Evolutionary conservation across 2,113 vertebrate genomes (phyloP), one percentile per base, ranked within the genome.

Genomic region (Arizona elegans): DNA sequence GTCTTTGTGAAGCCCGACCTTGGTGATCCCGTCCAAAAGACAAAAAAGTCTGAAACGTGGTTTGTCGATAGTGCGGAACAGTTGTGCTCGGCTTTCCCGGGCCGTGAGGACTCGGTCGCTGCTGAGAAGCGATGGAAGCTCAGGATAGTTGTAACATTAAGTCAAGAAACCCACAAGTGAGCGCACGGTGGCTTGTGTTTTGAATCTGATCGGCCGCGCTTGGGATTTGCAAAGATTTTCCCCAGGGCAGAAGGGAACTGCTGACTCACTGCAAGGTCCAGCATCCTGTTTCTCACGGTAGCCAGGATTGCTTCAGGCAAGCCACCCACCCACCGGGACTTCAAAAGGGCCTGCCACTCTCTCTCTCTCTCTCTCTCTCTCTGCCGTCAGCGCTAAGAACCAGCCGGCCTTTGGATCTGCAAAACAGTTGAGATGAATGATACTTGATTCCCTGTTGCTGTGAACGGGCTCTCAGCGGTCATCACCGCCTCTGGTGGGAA

Each of bases 401-500:
- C 0, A 26, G 56, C 1, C 8, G 23, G 21, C 38, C 43, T 13
- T 21, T 12, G 13, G 65, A 33, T 29, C 12, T 13, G 55, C 12
- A 5, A 24, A 7, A 1, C 1, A 1, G 5, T 38, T 1, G 6
- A 24, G 10, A 17, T 56, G 3, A 58, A 43, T 26, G n/a, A n/a
- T 15, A 26, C 6, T 11, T 21, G 55, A 1, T 55, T 55, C 15
- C 2, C 21, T 15, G 13, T 29, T 43, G 55, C 19, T 9, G 1
- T 87, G 26, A n/a, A 33, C 1, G 3, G 15, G 19, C 53, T 29
- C 17, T 86, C 7, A 17, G 21, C 8, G 7, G 33, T 38, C n/a
- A 0, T 53, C 59, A 4, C 26, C 9, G 19, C 47, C 26, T 54
- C n/a, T 75, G 23, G 13, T 65, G 8, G 15, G 58, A 52, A 54